These are phyloP conservation scores for Phyllostomus hastatus DNA, from an alignment of 2,113 vertebrate species.

Conservation along the genomic window DNA sequence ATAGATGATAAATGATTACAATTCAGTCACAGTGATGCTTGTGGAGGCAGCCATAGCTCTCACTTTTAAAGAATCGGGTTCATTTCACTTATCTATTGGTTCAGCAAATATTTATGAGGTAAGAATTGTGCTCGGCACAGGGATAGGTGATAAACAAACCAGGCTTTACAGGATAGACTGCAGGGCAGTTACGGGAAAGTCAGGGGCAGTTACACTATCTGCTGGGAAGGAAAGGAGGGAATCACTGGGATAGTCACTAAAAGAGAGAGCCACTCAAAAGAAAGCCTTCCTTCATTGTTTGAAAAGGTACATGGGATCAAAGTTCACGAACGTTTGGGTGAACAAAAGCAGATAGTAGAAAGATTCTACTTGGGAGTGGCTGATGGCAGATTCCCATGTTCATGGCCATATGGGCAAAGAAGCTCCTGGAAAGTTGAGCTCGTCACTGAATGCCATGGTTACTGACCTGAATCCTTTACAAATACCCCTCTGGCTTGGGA, in stretches of 20 bases:
- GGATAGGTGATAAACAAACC: neutral
- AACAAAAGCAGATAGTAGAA: neutral
- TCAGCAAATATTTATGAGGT: neutral
- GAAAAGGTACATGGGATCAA: neutral
- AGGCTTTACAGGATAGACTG: neutral
- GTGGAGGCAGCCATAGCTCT: neutral
- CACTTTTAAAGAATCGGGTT: neutral
- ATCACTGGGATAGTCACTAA: neutral
- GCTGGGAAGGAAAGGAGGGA: neutral
- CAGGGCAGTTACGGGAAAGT: neutral
- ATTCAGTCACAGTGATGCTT: neutral
- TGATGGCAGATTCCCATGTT: neutral
- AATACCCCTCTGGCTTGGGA: neutral
- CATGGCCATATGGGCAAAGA: neutral
- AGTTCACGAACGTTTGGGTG: neutral
- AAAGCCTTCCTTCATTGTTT: neutral
- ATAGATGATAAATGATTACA: neutral
- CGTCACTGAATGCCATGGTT: neutral
- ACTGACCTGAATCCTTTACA: neutral
- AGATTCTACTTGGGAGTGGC: neutral
- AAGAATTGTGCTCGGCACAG: neutral
- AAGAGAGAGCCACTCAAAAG: neutral
- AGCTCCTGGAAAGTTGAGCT: neutral
- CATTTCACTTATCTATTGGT: conserved; percentile 1
- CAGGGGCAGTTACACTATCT: neutral